phyloP scores from a whole-genome alignment of 1,140 invertebrate genomes.

The Macrosteles quadrilineatus region DNA sequence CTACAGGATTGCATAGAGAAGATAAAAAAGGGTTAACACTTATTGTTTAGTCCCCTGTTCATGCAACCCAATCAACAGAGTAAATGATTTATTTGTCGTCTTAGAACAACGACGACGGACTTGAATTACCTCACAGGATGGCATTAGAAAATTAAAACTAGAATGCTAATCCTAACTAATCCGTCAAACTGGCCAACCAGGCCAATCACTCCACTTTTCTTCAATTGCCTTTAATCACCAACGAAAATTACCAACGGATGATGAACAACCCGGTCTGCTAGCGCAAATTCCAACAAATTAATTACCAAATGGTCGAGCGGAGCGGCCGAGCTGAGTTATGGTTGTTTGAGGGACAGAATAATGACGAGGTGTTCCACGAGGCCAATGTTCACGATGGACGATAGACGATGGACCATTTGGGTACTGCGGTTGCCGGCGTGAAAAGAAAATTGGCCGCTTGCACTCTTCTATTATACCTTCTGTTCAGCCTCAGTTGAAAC shows the following conservation, averaged over 20 bases:
- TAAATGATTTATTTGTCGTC: too few relatives aligned
- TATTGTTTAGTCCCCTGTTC: too few relatives aligned
- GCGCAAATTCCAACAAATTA: slow-evolving; percentile 18
- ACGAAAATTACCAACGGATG: neutral
- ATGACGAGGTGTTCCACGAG: neutral
- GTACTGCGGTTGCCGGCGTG: slow-evolving; percentile 12
- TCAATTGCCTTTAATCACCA: too few relatives aligned
- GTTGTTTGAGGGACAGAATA: slow-evolving; percentile 4
- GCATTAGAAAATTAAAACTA: too few relatives aligned
- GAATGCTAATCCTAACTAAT: too few relatives aligned
- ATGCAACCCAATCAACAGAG: too few relatives aligned
- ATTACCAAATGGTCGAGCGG: slow-evolving; percentile 3
- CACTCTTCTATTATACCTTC: slow-evolving; percentile 1
- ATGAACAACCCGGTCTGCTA: neutral
- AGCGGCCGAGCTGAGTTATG: neutral
- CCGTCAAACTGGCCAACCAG: too few relatives aligned
- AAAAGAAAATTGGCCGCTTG: neutral
- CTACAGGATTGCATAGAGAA: too few relatives aligned
- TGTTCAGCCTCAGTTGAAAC: neutral
- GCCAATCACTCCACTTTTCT: too few relatives aligned
- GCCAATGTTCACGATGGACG: neutral
- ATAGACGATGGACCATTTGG: slow-evolving; percentile 15
- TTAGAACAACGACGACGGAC: too few relatives aligned
- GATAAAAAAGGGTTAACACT: too few relatives aligned
- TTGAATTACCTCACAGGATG: too few relatives aligned